These are phyloP conservation scores for Tretioscincus oriximinensis DNA, from an alignment of 2,113 vertebrate genomes.

Conservation along the genomic window DNA sequence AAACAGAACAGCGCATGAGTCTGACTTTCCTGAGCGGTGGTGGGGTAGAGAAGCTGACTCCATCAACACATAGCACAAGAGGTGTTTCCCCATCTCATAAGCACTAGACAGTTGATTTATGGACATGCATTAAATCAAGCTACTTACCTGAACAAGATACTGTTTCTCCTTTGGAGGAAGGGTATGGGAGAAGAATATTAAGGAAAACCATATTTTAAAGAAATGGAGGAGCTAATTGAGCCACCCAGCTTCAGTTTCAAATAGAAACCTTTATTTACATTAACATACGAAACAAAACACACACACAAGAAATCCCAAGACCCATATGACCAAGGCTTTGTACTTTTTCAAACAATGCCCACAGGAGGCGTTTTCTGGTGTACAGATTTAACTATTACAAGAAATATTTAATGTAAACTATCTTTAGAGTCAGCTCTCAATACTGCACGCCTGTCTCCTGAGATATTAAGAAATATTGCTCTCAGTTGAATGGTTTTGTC, in stretches of 20 bases:
- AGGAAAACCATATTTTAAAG: background rate
- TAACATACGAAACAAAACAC: conserved; percentile 79
- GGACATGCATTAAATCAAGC: too few species aligned
- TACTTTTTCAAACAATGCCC: conserved; percentile 57
- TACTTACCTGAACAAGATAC: too few species aligned
- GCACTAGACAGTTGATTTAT: too few species aligned
- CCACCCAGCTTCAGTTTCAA: conserved; percentile 76
- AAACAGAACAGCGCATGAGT: too few species aligned
- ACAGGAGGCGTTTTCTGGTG: conserved; percentile 56
- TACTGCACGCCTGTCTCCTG: conserved; percentile 72
- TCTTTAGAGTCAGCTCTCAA: conserved; percentile 66
- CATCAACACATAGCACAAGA: too few species aligned
- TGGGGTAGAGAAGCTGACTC: too few species aligned
- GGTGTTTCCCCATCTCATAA: too few species aligned
- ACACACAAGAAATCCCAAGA: conserved; percentile 69
- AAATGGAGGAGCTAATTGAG: background rate
- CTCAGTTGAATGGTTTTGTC: conserved; percentile 64
- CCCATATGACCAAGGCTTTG: conserved; percentile 74
- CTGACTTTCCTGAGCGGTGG: too few species aligned
- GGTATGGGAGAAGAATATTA: too few species aligned
- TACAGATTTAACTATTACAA: conserved; percentile 60
- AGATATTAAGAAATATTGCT: conserved; percentile 75
- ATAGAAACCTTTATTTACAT: conserved; percentile 99
- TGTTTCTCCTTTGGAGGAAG: too few species aligned
- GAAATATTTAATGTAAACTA: conserved; percentile 71